phyloP scores from a whole-genome alignment of 2,797 vertebrate species.

The Leptatherina wallacei region DNA sequence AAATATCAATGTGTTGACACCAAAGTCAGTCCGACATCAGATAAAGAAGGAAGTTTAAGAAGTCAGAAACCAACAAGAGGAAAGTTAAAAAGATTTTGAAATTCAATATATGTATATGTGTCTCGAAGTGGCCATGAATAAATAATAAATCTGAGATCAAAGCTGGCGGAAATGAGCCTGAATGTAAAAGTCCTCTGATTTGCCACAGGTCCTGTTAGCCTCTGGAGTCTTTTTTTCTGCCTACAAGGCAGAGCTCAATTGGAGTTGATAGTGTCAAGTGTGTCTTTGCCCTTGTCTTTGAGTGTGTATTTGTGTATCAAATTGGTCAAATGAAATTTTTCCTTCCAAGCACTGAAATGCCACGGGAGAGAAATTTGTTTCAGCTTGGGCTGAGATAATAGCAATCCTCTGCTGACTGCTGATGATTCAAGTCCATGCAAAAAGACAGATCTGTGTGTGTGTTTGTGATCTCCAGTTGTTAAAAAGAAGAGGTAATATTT shows the following conservation, averaged over 20 bases:
- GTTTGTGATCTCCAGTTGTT: conserved; percentile 14
- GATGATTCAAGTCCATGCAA: conserved; percentile 12
- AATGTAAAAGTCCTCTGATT: conserved; percentile 37
- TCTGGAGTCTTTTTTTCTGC: conserved; percentile 4
- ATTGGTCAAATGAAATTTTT: conserved; percentile 58
- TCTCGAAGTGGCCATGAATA: conserved; percentile 31
- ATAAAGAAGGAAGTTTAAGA: conserved; percentile 1
- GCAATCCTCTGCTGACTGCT: conserved; percentile 25
- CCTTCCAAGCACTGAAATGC: conserved; percentile 67
- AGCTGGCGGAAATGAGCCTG: conserved; percentile 34
- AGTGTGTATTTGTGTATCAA: conserved; percentile 26
- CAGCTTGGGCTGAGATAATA: conserved; percentile 53
- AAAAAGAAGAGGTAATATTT: conserved; percentile 16
- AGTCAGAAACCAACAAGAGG: conserved; percentile 5
- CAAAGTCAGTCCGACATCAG: conserved; percentile 8
- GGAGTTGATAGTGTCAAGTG: conserved; percentile 34
- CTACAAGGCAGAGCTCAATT: conserved; percentile 28
- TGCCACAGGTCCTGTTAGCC: conserved; percentile 36
- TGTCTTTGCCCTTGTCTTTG: not conserved
- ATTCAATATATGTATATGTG: not conserved
- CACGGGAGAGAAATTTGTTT: conserved; percentile 60
- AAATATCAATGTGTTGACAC: not conserved
- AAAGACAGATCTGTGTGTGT: conserved; percentile 9
- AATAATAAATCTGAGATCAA: conserved; percentile 50
- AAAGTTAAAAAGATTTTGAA: conserved; percentile 10